Percentiles rank a stretch among this genome's conserved stretches.
phyloP scores from a whole-genome alignment of 2,888 invertebrate species.

The Lymantria monacha region DNA sequence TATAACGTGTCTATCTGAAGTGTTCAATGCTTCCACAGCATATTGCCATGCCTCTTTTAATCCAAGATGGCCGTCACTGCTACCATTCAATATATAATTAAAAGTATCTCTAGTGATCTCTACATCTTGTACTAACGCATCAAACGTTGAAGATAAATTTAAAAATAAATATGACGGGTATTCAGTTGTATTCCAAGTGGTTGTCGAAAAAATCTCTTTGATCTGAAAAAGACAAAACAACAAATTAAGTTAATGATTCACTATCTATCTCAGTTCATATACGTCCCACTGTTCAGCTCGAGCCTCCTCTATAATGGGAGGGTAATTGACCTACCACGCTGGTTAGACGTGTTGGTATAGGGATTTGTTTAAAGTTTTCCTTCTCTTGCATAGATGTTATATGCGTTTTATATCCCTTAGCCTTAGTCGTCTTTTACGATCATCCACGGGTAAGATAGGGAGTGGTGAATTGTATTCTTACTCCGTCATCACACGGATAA shows the following conservation, averaged over 20 bases:
- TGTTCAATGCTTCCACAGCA: constrained; percentile 42
- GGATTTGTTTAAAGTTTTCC: too few relatives aligned
- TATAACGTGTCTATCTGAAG: constrained; percentile 39
- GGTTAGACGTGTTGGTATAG: too few relatives aligned
- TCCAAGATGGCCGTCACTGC: constrained; percentile 27
- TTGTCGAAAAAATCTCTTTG: constrained; percentile 7
- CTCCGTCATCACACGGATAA: too few relatives aligned
- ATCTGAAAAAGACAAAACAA: constrained; percentile 36
- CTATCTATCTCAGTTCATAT: too few relatives aligned
- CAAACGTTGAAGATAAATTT: constrained; percentile 59
- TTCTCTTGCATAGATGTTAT: too few relatives aligned
- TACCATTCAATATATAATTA: constrained; percentile 37
- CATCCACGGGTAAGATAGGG: too few relatives aligned
- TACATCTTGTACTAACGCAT: constrained; percentile 52
- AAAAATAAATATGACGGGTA: constrained; percentile 59
- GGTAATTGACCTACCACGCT: too few relatives aligned
- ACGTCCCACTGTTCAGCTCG: too few relatives aligned
- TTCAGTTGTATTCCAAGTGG: constrained; percentile 50
- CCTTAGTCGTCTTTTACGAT: too few relatives aligned
- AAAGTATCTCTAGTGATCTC: constrained; percentile 41
- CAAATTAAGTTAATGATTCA: neutral
- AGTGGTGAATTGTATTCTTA: too few relatives aligned
- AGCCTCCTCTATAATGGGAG: too few relatives aligned
- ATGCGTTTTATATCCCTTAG: too few relatives aligned
- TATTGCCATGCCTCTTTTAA: constrained; percentile 50